Conservation (phyloP, 2,113 vertebrate species). For the Misgurnus anguillicaudatus region DNA sequence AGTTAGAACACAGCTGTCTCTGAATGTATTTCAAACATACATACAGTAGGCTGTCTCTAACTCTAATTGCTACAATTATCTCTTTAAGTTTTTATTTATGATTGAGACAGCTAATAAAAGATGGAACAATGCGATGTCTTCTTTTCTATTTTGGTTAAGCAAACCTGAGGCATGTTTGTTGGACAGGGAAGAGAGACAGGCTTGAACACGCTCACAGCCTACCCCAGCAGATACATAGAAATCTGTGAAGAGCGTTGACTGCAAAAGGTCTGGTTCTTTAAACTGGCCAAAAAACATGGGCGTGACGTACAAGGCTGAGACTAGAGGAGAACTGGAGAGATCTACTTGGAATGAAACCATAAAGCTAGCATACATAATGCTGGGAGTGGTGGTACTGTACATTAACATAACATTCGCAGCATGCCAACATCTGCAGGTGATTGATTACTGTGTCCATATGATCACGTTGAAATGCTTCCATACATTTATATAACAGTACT, state of each 20-base stretch:
- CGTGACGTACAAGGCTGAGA: too few relatives aligned
- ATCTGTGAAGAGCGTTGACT: conserved; percentile 2
- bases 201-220: conserved; percentile 36
- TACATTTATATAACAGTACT: conserved; percentile 37
- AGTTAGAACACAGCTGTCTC: conserved; percentile 22
- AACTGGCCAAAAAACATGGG: too few relatives aligned
- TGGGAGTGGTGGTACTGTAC: neutral
- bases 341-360: conserved; percentile 15
- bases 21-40: conserved; percentile 3
- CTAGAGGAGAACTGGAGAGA: neutral
- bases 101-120: neutral
- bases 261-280: too few relatives aligned
- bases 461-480: conserved; percentile 45
- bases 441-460: conserved; percentile 37
- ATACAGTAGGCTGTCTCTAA: neutral
- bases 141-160: conserved; percentile 1
- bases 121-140: neutral
- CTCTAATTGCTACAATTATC: neutral
- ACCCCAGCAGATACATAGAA: neutral
- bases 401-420: conserved; percentile 16
- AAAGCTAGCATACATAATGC: conserved; percentile 20
- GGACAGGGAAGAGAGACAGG: conserved; percentile 28
- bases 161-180: neutral
- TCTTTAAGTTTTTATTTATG: neutral
- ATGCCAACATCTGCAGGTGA: conserved; percentile 39